Evolutionary conservation across 2,113 vertebrate genomes (phyloP).

Genomic region (Triplophysa siluroides): DNA sequence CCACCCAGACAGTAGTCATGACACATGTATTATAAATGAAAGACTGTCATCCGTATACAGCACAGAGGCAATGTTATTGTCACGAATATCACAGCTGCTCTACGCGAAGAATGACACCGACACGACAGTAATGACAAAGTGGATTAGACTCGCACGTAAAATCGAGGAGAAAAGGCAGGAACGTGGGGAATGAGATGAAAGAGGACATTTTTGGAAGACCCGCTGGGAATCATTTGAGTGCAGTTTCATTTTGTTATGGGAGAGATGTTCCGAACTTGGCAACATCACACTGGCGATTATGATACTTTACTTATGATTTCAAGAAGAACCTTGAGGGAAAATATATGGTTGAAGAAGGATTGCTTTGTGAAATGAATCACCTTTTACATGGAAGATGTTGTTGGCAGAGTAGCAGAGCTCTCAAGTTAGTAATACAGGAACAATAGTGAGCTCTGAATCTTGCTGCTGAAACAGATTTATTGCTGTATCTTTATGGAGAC

Average conservation of each 20-base stretch:
- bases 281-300: slow-evolving; percentile 3
- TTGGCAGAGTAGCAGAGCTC: not conserved
- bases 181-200: slow-evolving; percentile 13
- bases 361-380: slow-evolving; percentile 3
- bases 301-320: slow-evolving; percentile 4
- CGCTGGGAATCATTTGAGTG: slow-evolving; percentile 43
- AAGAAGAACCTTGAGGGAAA: slow-evolving; percentile 16
- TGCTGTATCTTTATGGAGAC: no score
- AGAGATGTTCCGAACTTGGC: not conserved
- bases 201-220: slow-evolving; percentile 12
- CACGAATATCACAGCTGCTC: not conserved
- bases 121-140: not conserved
- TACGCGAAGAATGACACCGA: slow-evolving; percentile 21
- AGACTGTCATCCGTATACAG: not conserved
- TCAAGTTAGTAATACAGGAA: not conserved
- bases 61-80: not conserved
- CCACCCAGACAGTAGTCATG: not conserved
- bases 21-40: slow-evolving; percentile 6
- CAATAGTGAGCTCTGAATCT: not conserved
- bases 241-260: not conserved
- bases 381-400: not conserved
- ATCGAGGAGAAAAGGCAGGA: not conserved
- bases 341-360: not conserved
- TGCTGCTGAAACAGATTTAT: no score
- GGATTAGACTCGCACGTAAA: slow-evolving; percentile 11